Percentiles rank a stretch among this genome's conserved stretches.
These are phyloP conservation scores for Clarias magur DNA, from an alignment of 2,113 vertebrate species.

Conservation along the genomic window DNA sequence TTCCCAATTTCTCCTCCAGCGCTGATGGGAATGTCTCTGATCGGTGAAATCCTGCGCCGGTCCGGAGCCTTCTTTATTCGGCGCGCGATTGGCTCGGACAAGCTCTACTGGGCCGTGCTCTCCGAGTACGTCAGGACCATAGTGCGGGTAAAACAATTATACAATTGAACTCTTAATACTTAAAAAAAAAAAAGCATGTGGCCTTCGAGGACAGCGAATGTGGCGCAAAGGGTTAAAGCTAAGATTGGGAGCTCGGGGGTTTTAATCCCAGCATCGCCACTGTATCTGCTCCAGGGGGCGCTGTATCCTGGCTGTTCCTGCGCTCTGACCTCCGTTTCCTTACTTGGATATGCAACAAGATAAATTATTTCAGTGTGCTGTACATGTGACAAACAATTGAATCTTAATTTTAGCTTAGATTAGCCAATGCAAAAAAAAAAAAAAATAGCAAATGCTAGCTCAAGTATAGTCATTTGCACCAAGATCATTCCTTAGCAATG, in stretches of 20 bases:
- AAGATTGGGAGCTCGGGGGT: too few relatives aligned
- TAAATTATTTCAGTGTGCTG: too few relatives aligned
- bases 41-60: slow-evolving; percentile 88
- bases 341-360: too few relatives aligned
- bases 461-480: not conserved
- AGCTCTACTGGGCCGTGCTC: slow-evolving; percentile 94
- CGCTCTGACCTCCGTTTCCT: too few relatives aligned
- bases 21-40: slow-evolving; percentile 90
- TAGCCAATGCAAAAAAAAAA: not conserved
- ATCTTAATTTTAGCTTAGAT: not conserved
- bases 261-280: too few relatives aligned
- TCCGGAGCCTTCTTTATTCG: slow-evolving; percentile 96
- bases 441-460: not conserved
- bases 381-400: too few relatives aligned
- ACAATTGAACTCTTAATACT: not conserved
- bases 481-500: not conserved
- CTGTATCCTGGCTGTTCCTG: too few relatives aligned
- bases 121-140: slow-evolving; percentile 92
- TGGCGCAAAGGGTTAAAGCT: too few relatives aligned
- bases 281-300: too few relatives aligned
- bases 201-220: not conserved
- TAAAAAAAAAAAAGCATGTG: not conserved
- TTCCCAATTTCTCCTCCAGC: slow-evolving; percentile 68
- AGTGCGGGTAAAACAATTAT: slow-evolving; percentile 75
- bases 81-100: slow-evolving; percentile 87